Percentiles rank a stretch among this genome's conserved stretches.
Evolutionary conservation across 2,888 invertebrate species (phyloP).

Genomic region (Cryptus armator): DNA sequence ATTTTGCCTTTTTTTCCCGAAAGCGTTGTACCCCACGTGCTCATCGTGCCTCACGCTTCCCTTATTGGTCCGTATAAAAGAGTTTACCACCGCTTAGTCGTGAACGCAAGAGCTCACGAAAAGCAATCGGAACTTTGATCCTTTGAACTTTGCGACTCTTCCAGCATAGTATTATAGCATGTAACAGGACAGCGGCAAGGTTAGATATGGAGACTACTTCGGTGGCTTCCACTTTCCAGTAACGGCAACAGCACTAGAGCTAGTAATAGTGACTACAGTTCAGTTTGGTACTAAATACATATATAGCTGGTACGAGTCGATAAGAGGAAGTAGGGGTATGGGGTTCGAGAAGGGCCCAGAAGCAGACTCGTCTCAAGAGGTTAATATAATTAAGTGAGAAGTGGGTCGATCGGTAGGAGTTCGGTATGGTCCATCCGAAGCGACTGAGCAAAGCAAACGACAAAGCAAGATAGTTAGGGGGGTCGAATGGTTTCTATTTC

Average conservation of each 20-base stretch:
- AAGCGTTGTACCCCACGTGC: too few species aligned
- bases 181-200: constrained; percentile 16
- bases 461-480: not conserved
- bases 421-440: constrained; percentile 15
- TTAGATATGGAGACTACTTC: constrained; percentile 17
- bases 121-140: constrained; percentile 40
- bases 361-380: constrained; percentile 44
- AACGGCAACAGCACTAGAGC: constrained; percentile 15
- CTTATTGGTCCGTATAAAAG: not conserved
- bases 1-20: too few species aligned
- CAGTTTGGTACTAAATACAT: constrained; percentile 14
- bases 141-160: constrained; percentile 26
- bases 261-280: constrained; percentile 1
- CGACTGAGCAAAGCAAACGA: constrained; percentile 28
- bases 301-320: constrained; percentile 39
- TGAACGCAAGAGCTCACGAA: constrained; percentile 1
- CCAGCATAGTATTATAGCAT: not conserved
- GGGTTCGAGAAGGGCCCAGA: constrained; percentile 49
- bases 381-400: constrained; percentile 48
- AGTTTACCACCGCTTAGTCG: not conserved
- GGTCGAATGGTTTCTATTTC: constrained; percentile 2
- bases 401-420: constrained; percentile 49
- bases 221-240: constrained; percentile 21
- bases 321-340: constrained; percentile 1
- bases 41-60: too few species aligned